These are phyloP conservation scores for Iphiclides podalirius DNA, from an alignment of 2,888 invertebrate species.

Conservation along the genomic window DNA sequence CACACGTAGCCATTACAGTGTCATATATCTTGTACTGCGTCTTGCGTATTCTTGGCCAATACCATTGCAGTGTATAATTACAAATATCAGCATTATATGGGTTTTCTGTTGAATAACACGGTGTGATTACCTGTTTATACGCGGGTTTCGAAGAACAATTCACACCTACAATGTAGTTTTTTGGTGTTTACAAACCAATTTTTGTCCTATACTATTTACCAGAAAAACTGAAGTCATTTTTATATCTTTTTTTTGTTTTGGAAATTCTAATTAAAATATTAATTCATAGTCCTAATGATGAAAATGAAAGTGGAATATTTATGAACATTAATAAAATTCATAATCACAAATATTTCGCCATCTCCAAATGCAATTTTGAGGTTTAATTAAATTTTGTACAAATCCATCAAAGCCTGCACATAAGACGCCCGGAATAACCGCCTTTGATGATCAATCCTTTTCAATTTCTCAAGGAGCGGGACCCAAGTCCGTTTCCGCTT, in stretches of 20 bases:
- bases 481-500: conserved; percentile 40
- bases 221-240: too few relatives aligned
- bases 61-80: conserved; percentile 46
- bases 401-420: conserved; percentile 56
- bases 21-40: conserved; percentile 8
- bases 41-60: conserved; percentile 32
- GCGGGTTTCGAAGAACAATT: conserved; percentile 18
- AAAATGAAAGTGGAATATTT: too few relatives aligned
- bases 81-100: conserved; percentile 48
- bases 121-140: conserved; percentile 20
- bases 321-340: neutral
- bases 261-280: too few relatives aligned
- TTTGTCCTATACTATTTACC: too few relatives aligned
- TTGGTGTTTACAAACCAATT: too few relatives aligned
- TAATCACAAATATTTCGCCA: conserved; percentile 6
- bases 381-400: conserved; percentile 60
- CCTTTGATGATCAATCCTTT: conserved; percentile 72
- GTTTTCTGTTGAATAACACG: conserved; percentile 49
- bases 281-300: too few relatives aligned
- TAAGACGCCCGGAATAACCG: conserved; percentile 51
- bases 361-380: conserved; percentile 32
- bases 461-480: conserved; percentile 44
- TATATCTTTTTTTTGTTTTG: too few relatives aligned
- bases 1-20: conserved; percentile 36
- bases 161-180: neutral